Percentiles rank a stretch among this genome's conserved stretches.
Evolutionary conservation across 2,113 vertebrate species (phyloP).

Genomic region (Condylura cristata): DNA sequence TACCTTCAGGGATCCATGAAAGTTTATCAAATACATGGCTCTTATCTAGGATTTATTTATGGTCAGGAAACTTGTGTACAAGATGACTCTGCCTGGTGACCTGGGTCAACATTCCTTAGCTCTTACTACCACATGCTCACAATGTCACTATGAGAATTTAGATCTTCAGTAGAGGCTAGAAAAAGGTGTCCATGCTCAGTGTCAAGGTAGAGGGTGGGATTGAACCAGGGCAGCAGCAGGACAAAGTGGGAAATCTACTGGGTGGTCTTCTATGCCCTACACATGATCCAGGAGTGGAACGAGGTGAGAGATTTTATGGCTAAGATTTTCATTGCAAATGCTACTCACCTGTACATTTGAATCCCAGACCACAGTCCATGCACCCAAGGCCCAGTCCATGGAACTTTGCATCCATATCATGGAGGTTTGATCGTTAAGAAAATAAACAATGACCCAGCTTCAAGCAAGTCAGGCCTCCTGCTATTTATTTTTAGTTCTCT

Average conservation of each 20-base stretch:
- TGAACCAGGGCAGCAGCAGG: not conserved
- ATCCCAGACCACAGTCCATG: not conserved
- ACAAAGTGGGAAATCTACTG: not conserved
- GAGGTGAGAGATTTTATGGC: not conserved
- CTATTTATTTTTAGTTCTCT: conserved; percentile 60
- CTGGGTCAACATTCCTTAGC: no score
- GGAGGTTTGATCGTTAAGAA: conserved; percentile 21
- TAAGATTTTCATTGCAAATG: not conserved
- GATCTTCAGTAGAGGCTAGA: not conserved
- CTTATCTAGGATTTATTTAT: no score
- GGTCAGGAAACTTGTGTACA: no score
- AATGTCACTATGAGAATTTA: not conserved
- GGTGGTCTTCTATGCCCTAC: not conserved
- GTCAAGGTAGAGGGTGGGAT: not conserved
- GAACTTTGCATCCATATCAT: not conserved
- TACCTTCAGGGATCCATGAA: no score
- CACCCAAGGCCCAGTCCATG: not conserved
- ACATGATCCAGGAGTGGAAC: not conserved
- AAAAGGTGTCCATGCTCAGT: not conserved
- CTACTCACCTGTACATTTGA: not conserved
- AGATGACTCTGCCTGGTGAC: no score
- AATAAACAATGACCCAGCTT: not conserved
- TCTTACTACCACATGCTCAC: no score
- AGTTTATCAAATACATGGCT: no score
- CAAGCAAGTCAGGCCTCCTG: not conserved